phyloP scores from a whole-genome alignment of 2,888 invertebrate genomes.

The Tenthredo mesomela region DNA sequence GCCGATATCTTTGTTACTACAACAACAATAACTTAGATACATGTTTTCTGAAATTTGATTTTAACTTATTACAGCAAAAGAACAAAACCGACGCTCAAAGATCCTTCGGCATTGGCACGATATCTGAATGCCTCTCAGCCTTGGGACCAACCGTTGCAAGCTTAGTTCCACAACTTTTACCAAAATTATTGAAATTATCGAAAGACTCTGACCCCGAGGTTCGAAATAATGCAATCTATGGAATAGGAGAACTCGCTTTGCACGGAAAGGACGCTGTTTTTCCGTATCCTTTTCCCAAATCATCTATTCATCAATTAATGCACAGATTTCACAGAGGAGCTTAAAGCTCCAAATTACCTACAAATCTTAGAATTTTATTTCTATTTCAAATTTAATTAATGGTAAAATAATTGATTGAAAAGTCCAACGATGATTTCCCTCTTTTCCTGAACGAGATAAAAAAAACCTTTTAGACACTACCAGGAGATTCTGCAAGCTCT shows the following conservation, averaged over 20 bases:
- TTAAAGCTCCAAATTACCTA: neutral
- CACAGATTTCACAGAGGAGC: neutral
- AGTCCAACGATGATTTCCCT: constrained; percentile 22
- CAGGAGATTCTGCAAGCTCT: constrained; percentile 83
- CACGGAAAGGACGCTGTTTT: constrained; percentile 83
- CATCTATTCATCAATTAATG: neutral
- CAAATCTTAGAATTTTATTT: too few relatives aligned
- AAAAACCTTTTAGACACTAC: constrained; percentile 80
- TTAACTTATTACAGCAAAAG: constrained; percentile 80
- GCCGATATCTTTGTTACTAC: neutral
- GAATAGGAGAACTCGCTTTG: constrained; percentile 86
- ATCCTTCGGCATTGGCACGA: constrained; percentile 86
- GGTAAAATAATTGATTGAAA: neutral
- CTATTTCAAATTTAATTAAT: constrained; percentile 17
- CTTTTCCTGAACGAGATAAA: neutral
- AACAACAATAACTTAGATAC: neutral
- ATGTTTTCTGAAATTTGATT: neutral
- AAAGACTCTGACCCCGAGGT: constrained; percentile 85
- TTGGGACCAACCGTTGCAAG: constrained; percentile 80
- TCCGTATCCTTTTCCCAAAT: constrained; percentile 78
- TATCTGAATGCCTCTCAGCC: constrained; percentile 86
- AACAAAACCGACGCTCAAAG: constrained; percentile 83
- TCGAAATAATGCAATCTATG: constrained; percentile 88
- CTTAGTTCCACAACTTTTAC: constrained; percentile 83
- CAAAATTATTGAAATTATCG: constrained; percentile 82